Base-by-base conservation (phyloP, 2,888 invertebrate species). In the Agonopterix alstromeriana region DNA sequence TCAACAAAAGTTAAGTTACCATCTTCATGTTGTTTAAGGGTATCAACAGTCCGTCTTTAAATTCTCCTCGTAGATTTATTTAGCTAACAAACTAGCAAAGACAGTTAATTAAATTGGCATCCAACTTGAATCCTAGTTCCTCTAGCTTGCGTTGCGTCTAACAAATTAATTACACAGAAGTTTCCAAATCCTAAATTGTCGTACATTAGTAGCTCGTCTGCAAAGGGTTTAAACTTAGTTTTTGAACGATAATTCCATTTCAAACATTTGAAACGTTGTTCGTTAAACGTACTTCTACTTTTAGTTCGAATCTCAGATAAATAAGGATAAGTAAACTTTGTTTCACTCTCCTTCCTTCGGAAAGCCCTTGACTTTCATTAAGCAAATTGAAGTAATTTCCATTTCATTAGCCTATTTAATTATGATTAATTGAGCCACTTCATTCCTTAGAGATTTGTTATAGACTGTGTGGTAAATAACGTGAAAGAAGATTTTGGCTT, bases 321-420 rank as follows among this genome's bases (percentile, higher is more conserved):
- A 46, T 46, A 14, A 17, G 38, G 40, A 46, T 46, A 35, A 46
- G 42, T 46, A 40, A 45, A 17, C 27, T 46, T 46, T 46, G 42
- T 46, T 46, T 42, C 35, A 11, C 35, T 10, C 36, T 14, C 40
- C 36, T 40, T 35, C 35, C 3, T 10, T 11, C 35, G 14, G 45
- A 35, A 47, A 10, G 12, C 27, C 27, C 56, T 54, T 49, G 48
- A 49, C 51, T 52, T 58, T 58, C 55, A 56, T 56, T 55, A 53
- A 53, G 54, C 51, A 55, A 57, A 58, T 61, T 56, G 55, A 55
- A 14, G 52, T 53, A 49, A 56, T 60, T 55, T 55, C 54, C 53
- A 54, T 59, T 63, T 60, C 56, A 63, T 65, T 63, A 58, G 54
- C 46, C 27, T 27, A 27, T 52, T 50, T 52, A 55, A 60, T 57